Evolutionary conservation across 1,140 invertebrate genomes (phyloP), one percentile per base, ranked within the genome.

Genomic region (Homalodisca vitripennis): DNA sequence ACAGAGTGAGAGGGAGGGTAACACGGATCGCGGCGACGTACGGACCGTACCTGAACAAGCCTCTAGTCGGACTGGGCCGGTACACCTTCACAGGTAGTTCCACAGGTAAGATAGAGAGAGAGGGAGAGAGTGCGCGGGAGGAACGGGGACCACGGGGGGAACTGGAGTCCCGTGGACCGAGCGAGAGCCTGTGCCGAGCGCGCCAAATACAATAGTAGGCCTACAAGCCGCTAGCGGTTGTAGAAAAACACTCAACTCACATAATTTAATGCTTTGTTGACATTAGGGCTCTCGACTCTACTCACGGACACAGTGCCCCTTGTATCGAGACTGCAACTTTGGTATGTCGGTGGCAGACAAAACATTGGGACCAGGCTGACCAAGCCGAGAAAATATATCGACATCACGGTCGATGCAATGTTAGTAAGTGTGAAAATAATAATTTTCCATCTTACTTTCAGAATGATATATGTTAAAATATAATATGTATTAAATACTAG

Each of bases 51-150:
- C n/a, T n/a, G n/a, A n/a, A n/a, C n/a, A 3, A n/a, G n/a, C 48
- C 48, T 51, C 48, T 22, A 51, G 48, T 20, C 48, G 3, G 48
- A 51, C 48, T 51, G 48, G 22, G 31, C 60, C 60, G 29, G 29
- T 14, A 63, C 20, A 63, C 60, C 17, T 14, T 27, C 30, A n/a
- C 60, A 63, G 60, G 60, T 63, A 63, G 31, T 32, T 32, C 27
- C 30, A 63, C 60, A 63, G 60, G 60, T 63, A 63, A 63, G 60
- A 63, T 27, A n/a, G 60, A 63, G 60, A 63, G 60, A 27, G 60
- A 63, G 27, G 17, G 55, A 14, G n/a, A 32, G n/a, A n/a, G n/a
- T n/a, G n/a, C n/a, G n/a, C n/a, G n/a, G n/a, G n/a, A n/a, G n/a
- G n/a, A n/a, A n/a, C n/a, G n/a, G n/a, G n/a, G 20, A 31, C 17